Conservation (phyloP, 2,797 vertebrate species). For the Prionace glauca region DNA sequence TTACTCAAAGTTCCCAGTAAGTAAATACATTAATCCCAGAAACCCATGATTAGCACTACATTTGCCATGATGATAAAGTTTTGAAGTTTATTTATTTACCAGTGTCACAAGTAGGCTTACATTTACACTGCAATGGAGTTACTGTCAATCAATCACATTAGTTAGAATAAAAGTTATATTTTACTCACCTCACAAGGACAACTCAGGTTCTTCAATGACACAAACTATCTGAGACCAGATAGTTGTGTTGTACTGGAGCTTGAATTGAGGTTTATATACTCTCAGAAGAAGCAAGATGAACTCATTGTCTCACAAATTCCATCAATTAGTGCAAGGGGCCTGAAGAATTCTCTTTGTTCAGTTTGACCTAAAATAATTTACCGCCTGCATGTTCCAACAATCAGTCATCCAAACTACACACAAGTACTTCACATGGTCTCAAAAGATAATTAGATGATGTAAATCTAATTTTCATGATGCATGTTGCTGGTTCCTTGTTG, state of each 20-base stretch:
- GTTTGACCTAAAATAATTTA: background rate
- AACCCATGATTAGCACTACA: background rate
- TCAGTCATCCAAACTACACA: background rate
- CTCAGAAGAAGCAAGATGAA: background rate
- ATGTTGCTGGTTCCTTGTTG: background rate
- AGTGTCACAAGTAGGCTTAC: too few relatives aligned
- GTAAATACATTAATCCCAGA: background rate
- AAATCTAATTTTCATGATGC: background rate
- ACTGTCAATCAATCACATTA: background rate
- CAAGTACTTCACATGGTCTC: background rate
- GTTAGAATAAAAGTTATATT: background rate
- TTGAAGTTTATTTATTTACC: too few relatives aligned
- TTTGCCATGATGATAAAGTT: too few relatives aligned
- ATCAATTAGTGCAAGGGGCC: background rate
- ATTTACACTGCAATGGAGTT: too few relatives aligned
- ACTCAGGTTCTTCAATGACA: background rate
- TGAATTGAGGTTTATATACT: background rate
- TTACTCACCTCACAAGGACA: background rate
- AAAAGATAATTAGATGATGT: background rate
- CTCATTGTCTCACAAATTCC: conserved; percentile 2
- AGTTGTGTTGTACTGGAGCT: background rate
- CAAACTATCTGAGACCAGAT: too few relatives aligned
- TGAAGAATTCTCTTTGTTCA: background rate
- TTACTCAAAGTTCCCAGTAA: background rate
- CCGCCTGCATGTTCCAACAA: background rate